Evolutionary conservation across 2,888 invertebrate genomes (phyloP), one percentile per base, ranked within the genome.

Genomic region (Drosophila pegasa): DNA sequence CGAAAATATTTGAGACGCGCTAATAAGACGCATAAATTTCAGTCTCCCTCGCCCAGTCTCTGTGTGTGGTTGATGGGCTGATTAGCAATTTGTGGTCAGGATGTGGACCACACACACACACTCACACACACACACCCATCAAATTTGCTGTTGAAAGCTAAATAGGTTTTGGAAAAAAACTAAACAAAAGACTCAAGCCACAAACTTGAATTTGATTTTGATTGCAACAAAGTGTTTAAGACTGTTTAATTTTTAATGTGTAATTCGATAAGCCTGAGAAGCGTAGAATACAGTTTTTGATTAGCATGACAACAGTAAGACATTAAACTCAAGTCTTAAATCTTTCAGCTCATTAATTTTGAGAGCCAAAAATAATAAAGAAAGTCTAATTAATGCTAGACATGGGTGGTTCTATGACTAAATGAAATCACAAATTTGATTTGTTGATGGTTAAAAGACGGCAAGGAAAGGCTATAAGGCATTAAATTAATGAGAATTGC

Each of bases 1-100:
- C 75, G 71, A 78, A 75, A 78, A 80, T 80, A 75, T 85, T 85
- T 78, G 80, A 64, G 73, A 58, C 58, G 74, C 80, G 81, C 87
- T 80, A 86, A 86, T 86, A 80, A 83, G 85, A 70, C 65, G 70
- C 76, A 78, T 80, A 80, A 78, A 87, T 78, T 86, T 80, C 40
- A 8, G 40, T 22, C 40, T 35, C 16, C 40, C n/a, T 20, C 55
- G 40, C 52, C 52, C 22, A 47, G 52, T 67, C 45, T 61, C 41
- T 52, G 72, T 66, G 55, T 71, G 50, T 47, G 67, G 76, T 45
- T 77, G 75, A 40, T 48, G 68, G 62, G 56, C 73, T 78, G 87
- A 85, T 84, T 84, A 82, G 86, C 71, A 82, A 72, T 72, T 74
- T 80, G 87, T 67, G 71, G 76, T 78, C 68, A 78, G 79, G 71